Base-by-base conservation (phyloP, 2,888 invertebrate genomes). In the Euspilapteryx auroguttella region DNA sequence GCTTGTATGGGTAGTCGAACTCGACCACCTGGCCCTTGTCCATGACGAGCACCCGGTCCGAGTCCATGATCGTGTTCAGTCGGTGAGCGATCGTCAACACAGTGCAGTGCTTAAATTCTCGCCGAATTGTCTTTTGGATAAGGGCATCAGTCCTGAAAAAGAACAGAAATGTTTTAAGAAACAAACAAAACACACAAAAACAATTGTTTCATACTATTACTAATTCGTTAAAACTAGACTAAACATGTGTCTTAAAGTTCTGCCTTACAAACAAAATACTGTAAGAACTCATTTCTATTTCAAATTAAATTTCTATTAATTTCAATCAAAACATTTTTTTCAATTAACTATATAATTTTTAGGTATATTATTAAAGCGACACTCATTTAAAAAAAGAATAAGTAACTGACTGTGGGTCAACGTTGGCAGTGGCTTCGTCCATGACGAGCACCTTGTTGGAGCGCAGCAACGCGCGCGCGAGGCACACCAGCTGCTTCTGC, bases 21-120 rank as follows among this genome's bases (percentile, higher is more conserved):
- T 89, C 87, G 27, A 79, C 81, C 11, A 87, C 81, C 14, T 61
- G 50, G 0, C 95, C 95, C 20, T 80, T 80, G 43, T 90, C 87
- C 83, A 95, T 86, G 1, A 94, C 93, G 26, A 94, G 66, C 9
- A 94, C 86, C 26, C 85, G 80, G 62, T 94, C 90, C 0, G 89
- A 90, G 54, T 95, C 94, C 85, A 94, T 94, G 34, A 95, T 87
- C 0, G 94, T 94, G 50, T 94, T 86, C 13, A 95, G 69, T 15
- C 94, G 81, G 61, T 94, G 94, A 3, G 94, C 94, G 15, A 94
- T 91, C 0, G 93, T 94, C 12, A 94, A 61, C 8, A 94, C 93
- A 0, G 93, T 93, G 51, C 91, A 94, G 1, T 82, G 49, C 4
- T 75, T 68, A 47, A 94, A 94, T 55, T 87, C 85, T 5, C 71